Base-by-base conservation (phyloP, 2,888 invertebrate genomes). In the Nephrocerus scutellatus region DNA sequence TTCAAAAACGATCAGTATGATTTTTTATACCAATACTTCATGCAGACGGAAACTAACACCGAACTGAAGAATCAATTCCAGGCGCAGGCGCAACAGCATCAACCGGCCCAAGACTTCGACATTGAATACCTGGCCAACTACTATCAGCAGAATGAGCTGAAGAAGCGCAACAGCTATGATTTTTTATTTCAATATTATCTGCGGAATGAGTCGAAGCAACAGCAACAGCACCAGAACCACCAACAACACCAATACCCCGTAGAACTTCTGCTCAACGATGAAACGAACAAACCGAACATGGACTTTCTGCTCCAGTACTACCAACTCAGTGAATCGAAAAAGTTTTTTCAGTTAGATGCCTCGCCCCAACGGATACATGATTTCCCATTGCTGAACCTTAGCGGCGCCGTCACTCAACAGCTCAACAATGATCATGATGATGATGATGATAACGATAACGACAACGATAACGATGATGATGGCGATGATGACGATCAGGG, bases 291-390 rank as follows among this genome's bases (percentile, higher is more conserved):
- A 31, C 67, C 65, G 23, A 60, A 55, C 23, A 60, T 68, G 42
- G 67, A 68, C 32, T 65, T 62, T 42, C 49, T 68, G 9, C 43
- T 65, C 18, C 68, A 68, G 51, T 68, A 65, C 41, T 68, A 68
- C 44, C 68, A 68, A 54, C 52, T 68, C 12, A 64, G 60, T 40
- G 68, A 68, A 52, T 67, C 67, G 22, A 68, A 67, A 51, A 66
- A 66, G 62, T 67, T 68, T 66, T 66, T 68, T 65, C 68, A 67
- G 58, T 63, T 66, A 63, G 62, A 63, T 55, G 66, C 66, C 65
- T 64, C 66, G 60, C 63, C 65, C 57, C 59, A 60, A 57, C 50
- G 43, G 57, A 56, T 52, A 54, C 55, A 56, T 64, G 63, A 66
- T 59, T 56, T 56, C 45, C 51, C 51, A 48, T 51, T 53, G 46